Percentiles rank a stretch among this genome's conserved stretches.
Evolutionary conservation across 2,888 invertebrate genomes (phyloP).

Genomic region (Synergus umbraculus): DNA sequence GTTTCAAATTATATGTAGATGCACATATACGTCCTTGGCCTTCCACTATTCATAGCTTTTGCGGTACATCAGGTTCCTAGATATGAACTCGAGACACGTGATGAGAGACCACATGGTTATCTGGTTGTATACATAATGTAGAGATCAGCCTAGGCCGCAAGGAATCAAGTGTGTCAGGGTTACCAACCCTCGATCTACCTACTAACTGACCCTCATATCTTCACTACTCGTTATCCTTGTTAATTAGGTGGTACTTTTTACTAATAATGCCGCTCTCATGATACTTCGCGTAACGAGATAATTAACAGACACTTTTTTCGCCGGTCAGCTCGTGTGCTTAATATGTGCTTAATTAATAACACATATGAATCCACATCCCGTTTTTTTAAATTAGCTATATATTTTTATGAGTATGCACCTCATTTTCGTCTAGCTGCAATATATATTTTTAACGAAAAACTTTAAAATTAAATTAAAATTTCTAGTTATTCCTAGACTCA

Average conservation of each 20-base stretch:
- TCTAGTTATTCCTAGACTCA: neutral
- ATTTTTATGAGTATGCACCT: too few relatives aligned
- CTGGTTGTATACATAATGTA: conserved; percentile 71
- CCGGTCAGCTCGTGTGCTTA: neutral
- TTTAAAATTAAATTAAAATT: too few relatives aligned
- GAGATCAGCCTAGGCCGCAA: conserved; percentile 60
- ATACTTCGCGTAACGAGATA: conserved; percentile 11
- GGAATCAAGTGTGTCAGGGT: conserved; percentile 74
- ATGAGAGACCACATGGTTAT: conserved; percentile 57
- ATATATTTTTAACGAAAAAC: neutral
- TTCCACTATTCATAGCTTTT: conserved; percentile 42
- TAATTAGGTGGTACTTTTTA: conserved; percentile 66
- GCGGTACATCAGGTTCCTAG: conserved; percentile 35
- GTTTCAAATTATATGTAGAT: conserved; percentile 8
- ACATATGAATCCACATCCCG: neutral
- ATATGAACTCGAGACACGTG: conserved; percentile 29
- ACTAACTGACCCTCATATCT: conserved; percentile 45
- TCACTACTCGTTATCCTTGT: conserved; percentile 61
- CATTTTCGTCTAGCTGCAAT: too few relatives aligned
- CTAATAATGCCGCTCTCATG: conserved; percentile 40
- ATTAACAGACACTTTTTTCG: neutral
- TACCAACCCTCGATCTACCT: conserved; percentile 59
- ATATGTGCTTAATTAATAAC: too few relatives aligned
- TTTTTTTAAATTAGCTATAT: too few relatives aligned
- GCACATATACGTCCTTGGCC: neutral